Conservation (phyloP, 2,113 vertebrate genomes). For the Alexandromys fortis region DNA sequence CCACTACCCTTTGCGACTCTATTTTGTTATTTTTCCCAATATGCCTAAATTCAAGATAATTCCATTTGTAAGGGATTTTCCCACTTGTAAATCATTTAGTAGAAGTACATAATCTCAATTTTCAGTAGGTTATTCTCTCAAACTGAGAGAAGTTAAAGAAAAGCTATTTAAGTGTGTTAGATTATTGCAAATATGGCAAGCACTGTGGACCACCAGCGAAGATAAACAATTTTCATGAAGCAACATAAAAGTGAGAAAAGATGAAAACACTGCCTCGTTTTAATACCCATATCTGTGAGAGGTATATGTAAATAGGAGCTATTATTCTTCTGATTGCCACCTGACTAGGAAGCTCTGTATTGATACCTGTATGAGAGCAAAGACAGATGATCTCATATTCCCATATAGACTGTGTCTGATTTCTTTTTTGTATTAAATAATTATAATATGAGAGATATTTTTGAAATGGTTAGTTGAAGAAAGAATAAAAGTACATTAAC, state of each 20-base stretch:
- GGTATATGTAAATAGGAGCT: neutral
- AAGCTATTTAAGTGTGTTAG: neutral
- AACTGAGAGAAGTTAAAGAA: neutral
- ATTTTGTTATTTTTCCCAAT: neutral
- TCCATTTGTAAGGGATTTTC: neutral
- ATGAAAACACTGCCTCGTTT: neutral
- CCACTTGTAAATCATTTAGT: neutral
- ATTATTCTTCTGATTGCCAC: neutral
- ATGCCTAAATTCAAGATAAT: constrained; percentile 1
- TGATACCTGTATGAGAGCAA: neutral
- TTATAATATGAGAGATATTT: neutral
- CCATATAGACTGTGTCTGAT: neutral
- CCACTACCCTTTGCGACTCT: neutral
- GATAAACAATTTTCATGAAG: neutral
- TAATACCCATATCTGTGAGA: neutral
- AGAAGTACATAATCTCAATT: neutral
- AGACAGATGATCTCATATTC: neutral
- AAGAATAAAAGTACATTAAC: neutral
- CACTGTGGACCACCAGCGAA: neutral
- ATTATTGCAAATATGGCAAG: neutral
- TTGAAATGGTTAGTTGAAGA: neutral
- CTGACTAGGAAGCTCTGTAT: neutral
- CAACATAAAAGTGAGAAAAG: neutral
- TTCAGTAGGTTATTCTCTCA: neutral
- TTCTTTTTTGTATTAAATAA: neutral